A percentile compares a stretch with the other conserved stretches of the same genome.
Evolutionary conservation across 1,140 invertebrate species (phyloP).

Genomic region (Bombus waltoni): DNA sequence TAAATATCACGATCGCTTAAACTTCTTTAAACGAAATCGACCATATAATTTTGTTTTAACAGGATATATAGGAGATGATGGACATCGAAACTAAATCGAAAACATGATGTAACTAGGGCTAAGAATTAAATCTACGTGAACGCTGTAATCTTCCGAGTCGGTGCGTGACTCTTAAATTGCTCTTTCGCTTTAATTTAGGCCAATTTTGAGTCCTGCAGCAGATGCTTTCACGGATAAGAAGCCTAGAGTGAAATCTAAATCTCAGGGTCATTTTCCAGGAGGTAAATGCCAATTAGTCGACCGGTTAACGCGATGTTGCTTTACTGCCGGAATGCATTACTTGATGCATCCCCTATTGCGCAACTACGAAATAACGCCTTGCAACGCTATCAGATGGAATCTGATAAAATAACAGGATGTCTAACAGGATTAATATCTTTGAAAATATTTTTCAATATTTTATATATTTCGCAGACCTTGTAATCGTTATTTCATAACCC

Average conservation of each 20-base stretch:
- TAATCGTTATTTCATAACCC: too few relatives aligned
- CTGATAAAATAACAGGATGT: not conserved
- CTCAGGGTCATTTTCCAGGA: conserved; percentile 69
- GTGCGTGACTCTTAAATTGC: conserved; percentile 41
- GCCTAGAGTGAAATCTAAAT: conserved; percentile 54
- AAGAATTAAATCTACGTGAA: conserved; percentile 5
- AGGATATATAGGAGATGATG: not conserved
- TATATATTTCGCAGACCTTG: too few relatives aligned
- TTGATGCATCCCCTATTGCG: conserved; percentile 40
- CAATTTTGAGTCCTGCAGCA: conserved; percentile 44
- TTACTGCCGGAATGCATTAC: conserved; percentile 60
- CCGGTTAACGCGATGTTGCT: conserved; percentile 70
- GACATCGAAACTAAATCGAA: not conserved
- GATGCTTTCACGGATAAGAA: conserved; percentile 24
- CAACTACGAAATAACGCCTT: conserved; percentile 56
- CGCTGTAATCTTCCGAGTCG: conserved; percentile 10
- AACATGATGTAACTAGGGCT: not conserved
- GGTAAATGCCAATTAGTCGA: conserved; percentile 75
- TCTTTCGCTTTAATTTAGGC: conserved; percentile 52
- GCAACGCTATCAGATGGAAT: conserved; percentile 26
- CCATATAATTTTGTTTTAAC: not conserved
- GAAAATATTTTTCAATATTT: not conserved
- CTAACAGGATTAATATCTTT: not conserved
- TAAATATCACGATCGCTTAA: not conserved
- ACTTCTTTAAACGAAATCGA: not conserved